These are phyloP conservation scores for Rhopilema esculentum DNA, from an alignment of 30 jellyfish, hydroid and myxozoan genomes.

Conservation along the genomic window DNA sequence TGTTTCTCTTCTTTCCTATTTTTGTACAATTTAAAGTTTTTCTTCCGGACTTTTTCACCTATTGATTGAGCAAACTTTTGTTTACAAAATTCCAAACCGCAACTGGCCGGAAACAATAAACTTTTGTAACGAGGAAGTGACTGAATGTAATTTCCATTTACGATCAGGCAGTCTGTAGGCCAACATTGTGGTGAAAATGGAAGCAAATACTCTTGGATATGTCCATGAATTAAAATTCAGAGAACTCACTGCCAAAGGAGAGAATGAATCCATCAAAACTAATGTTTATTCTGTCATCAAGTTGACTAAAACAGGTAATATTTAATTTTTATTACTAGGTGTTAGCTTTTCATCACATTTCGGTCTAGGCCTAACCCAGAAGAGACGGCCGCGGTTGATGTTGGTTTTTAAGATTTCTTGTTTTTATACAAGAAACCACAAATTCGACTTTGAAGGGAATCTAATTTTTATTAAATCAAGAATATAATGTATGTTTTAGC, in stretches of 20 bases:
- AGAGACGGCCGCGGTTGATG: neutral
- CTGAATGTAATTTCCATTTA: neutral
- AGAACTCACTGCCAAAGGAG: constrained; percentile 53
- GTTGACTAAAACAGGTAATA: constrained; percentile 68
- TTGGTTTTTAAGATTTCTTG: no score
- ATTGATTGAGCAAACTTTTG: no score
- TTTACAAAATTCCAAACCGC: neutral
- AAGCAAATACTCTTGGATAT: constrained; percentile 48
- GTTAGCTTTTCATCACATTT: neutral
- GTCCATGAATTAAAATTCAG: constrained; percentile 57
- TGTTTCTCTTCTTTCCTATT: neutral
- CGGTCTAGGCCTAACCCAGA: neutral
- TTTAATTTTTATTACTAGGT: neutral
- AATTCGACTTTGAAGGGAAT: no score
- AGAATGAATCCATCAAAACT: constrained; percentile 60
- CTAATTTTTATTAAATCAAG: no score
- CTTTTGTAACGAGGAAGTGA: constrained; percentile 13
- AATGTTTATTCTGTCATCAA: constrained; percentile 60
- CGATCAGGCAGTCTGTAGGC: neutral
- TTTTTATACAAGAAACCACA: neutral
- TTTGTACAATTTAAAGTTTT: neutral
- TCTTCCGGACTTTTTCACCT: neutral
- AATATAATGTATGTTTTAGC: no score
- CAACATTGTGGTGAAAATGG: constrained; percentile 14
- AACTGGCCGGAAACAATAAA: neutral